phyloP scores from a whole-genome alignment of 1,140 invertebrate species.

The Acyrthosiphon pisum region DNA sequence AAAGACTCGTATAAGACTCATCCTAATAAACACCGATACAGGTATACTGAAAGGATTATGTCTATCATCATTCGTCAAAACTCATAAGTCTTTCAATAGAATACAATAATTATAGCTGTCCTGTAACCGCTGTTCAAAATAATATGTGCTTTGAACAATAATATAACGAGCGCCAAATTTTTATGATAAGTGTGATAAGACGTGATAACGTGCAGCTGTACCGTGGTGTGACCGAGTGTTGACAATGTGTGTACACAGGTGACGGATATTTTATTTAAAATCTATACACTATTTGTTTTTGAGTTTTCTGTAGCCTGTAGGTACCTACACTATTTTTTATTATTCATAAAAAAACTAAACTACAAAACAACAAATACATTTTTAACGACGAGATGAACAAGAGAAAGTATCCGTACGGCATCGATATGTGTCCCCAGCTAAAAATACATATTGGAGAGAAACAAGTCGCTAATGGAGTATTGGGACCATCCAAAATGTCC shows the following conservation, averaged over 20 bases:
- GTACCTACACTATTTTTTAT: neutral
- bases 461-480: conserved; percentile 41
- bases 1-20: no score
- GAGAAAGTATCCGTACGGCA: conserved; percentile 36
- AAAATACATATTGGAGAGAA: conserved; percentile 51
- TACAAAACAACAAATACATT: neutral
- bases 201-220: no score
- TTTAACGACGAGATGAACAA: conserved; percentile 15
- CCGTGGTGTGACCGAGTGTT: neutral
- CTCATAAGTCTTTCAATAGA: no score
- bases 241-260: neutral
- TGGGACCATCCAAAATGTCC: neutral
- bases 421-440: conserved; percentile 50
- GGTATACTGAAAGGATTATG: no score
- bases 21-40: no score
- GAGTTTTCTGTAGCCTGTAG: neutral
- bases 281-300: neutral
- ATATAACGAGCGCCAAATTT: no score
- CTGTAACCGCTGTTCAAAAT: no score
- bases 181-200: no score
- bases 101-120: no score
- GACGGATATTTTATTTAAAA: neutral
- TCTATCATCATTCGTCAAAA: no score
- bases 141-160: no score
- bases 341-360: neutral